phyloP scores from a whole-genome alignment of 2,113 vertebrate genomes.

The Acrocephalus kingi region DNA sequence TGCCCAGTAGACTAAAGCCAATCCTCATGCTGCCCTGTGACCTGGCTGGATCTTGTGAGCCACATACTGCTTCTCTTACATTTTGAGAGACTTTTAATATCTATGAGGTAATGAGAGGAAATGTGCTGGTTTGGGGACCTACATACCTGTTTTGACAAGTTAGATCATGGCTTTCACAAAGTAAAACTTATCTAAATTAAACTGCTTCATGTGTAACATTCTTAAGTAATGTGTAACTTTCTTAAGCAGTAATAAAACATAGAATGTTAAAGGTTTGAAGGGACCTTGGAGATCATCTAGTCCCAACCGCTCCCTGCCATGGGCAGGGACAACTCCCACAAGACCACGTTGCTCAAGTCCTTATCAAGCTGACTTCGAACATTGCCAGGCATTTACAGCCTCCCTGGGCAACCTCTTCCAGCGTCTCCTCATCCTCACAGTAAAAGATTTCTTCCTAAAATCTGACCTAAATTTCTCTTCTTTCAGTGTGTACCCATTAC shows the following conservation, averaged over 20 bases:
- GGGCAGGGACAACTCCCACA: not conserved
- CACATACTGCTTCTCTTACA: not conserved
- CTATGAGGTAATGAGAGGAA: not conserved
- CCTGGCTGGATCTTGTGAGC: not conserved
- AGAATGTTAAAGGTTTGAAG: not conserved
- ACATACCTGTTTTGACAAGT: not conserved
- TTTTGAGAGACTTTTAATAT: not conserved
- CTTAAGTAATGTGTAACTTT: not conserved
- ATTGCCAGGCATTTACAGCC: not conserved
- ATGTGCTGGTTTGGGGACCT: not conserved
- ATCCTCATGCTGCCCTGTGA: not conserved
- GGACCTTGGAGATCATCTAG: not conserved
- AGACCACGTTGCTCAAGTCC: not conserved
- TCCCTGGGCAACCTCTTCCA: not conserved
- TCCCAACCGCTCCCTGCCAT: rapidly evolving
- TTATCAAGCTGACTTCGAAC: not conserved
- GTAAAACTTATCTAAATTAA: not conserved
- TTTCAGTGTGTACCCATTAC: not conserved
- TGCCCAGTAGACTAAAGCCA: not conserved
- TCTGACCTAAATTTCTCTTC: not conserved
- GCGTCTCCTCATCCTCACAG: not conserved
- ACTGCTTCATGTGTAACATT: not conserved
- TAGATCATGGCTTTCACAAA: not conserved
- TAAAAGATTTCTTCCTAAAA: not conserved
- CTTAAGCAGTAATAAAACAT: not conserved